Evolutionary conservation across 2,113 vertebrate species (phyloP), one percentile per base, ranked within the genome.

Genomic region (Pachyramphus minor): DNA sequence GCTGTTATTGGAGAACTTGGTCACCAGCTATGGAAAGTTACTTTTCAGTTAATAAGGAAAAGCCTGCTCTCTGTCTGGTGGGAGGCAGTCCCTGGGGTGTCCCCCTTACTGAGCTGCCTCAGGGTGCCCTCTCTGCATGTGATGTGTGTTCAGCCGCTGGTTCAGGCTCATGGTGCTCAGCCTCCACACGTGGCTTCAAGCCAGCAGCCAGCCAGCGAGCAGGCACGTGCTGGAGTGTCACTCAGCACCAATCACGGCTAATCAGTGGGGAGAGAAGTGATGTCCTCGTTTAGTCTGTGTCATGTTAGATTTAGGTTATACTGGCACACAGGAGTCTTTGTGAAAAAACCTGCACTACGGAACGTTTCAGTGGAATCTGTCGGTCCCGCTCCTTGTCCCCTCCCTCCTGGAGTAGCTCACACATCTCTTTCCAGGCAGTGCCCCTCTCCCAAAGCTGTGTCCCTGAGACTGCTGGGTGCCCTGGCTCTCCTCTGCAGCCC

Each of bases 281-380:
- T 37, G 35, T 93, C 90, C 96, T 95, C 90, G 1, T 93, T 97
- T 96, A 97, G 89, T 93, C 76, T 2, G 0, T 92, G 96, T 94
- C 97, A 94, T 93, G 87, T 97, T 95, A 90, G 79, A 96, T 97
- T 96, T 96, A 77, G 87, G 60, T 96, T 94, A 93, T 71, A 67
- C 3, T 4, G 55, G 45, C 5, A 0, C 2, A 4, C 20, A 23
- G 78, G 81, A 97, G 64, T 88, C 89, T 92, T 81, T 73, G 87
- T 69, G 20, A 72, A 89, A 96, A 96, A 82, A 49, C 3, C 6
- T 56, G 78, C 71, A 59, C 77, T 75, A 41, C 31, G 87, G 92
- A 95, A 64, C 1, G 2, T 94, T 94, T 27, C 62, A 3, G 31
- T 74, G 84, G 53, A 72, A 56, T 69, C 77, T 15, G 4, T 85